Percentiles rank a stretch among this genome's conserved stretches.
Conservation (phyloP, 2,888 invertebrate species). For the Lepidochrysops patricia region DNA sequence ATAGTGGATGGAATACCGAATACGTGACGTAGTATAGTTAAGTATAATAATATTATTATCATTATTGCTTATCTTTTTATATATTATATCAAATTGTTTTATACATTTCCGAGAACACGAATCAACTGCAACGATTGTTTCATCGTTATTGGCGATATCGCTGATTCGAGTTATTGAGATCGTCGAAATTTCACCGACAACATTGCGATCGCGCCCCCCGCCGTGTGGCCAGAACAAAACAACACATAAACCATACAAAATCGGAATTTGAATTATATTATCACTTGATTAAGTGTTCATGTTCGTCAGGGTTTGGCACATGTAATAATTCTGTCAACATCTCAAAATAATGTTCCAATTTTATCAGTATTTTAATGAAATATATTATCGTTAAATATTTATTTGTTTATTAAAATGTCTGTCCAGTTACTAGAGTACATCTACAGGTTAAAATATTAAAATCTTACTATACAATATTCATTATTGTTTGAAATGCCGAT, state of each 20-base stretch:
- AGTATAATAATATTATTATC: no score
- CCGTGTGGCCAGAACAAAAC: slow-evolving; percentile 48
- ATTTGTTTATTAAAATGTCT: not conserved
- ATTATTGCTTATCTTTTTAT: no score
- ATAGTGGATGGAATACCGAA: no score
- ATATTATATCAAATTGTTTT: no score
- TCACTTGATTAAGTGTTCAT: slow-evolving; percentile 48
- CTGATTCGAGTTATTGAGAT: slow-evolving; percentile 50
- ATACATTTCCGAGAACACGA: not conserved
- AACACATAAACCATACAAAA: slow-evolving; percentile 45
- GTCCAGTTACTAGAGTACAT: not conserved
- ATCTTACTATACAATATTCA: no score
- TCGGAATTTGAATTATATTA: slow-evolving; percentile 43
- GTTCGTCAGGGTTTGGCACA: slow-evolving; percentile 29
- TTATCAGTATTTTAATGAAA: not conserved
- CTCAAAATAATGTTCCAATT: not conserved
- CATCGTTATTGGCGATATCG: slow-evolving; percentile 30
- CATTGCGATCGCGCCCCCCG: slow-evolving; percentile 46
- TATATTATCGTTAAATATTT: not conserved
- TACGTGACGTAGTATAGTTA: not conserved
- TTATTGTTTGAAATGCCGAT: no score
- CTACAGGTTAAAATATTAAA: no score
- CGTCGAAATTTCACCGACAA: slow-evolving; percentile 57
- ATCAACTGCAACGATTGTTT: not conserved
- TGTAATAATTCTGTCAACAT: slow-evolving; percentile 19